Evolutionary conservation across 2,113 vertebrate species (phyloP), one percentile per base, ranked within the genome.

Genomic region (Hippocampus guttulatus): DNA sequence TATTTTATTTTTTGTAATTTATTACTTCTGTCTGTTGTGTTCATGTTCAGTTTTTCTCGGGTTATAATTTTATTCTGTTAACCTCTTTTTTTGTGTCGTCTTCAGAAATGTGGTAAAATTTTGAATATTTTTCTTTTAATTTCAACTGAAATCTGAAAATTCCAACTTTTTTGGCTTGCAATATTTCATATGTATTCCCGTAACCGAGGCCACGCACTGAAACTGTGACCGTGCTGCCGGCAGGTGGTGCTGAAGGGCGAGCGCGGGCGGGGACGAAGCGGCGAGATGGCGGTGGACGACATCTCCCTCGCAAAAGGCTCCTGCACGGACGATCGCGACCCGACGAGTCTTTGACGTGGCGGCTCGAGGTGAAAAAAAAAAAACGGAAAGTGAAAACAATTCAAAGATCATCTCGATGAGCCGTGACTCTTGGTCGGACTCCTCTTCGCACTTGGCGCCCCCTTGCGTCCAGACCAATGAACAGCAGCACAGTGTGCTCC

Each of bases 181-280:
- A 38, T 38, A 38, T 38, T 38, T 38, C 33, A 38, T 6, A 38
- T 38, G 33, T 38, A 38, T 6, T 38, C 33, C 33, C 33, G 33
- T 5, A 38, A 38, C 33, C 33, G 33, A 38, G 33, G 33, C 33
- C 33, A 38, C 33, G 33, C 33, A 38, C 33, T 38, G 33, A 38
- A 38, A 38, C 33, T 38, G 62, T 47, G 41, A 49, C 27, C 8
- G 40, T 27, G 67, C 73, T 38, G 76, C 76, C 74, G 27, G 23
- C 88, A 99, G 97, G 93, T 99, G 83, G 93, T 98, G 86, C 94
- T 99, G 86, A 98, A 93, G 91, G 97, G 96, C 0, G 95, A 97
- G 82, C 94, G 93, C 41, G 92, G 92, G 80, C 92, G 89, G 76
- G 94, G 93, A 70, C 83, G 92, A 79, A 83, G 81, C 0, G 96